Conservation (phyloP, 2,113 vertebrate species). For the Rhea americana region DNA sequence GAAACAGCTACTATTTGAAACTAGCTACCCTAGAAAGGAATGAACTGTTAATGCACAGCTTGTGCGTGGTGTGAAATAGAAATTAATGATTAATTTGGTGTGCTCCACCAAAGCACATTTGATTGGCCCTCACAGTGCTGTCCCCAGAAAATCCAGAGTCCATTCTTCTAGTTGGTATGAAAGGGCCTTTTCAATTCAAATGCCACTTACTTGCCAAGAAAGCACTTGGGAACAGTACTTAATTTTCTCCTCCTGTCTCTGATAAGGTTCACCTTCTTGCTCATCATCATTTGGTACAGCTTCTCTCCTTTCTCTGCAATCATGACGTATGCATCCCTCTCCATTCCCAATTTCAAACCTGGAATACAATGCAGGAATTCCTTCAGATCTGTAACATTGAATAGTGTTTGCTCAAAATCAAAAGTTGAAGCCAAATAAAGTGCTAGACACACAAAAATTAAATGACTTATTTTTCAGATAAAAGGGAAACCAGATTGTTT, state of each 20-base stretch:
- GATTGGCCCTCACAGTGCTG: slow-evolving; percentile 15
- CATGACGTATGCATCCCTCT: slow-evolving; percentile 96
- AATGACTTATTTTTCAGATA: not conserved
- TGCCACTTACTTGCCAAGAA: slow-evolving; percentile 96
- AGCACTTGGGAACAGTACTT: slow-evolving; percentile 96
- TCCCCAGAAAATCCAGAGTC: not conserved
- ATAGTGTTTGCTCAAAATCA: not conserved
- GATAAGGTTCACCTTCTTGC: slow-evolving; percentile 92
- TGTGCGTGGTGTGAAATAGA: not conserved
- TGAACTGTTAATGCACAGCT: not conserved
- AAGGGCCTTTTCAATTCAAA: slow-evolving; percentile 47
- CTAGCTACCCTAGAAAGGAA: not conserved
- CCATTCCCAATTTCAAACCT: slow-evolving; percentile 98
- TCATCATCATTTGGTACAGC: slow-evolving; percentile 99
- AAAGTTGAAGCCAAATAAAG: not conserved
- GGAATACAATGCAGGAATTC: not conserved
- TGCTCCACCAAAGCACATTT: slow-evolving; percentile 30
- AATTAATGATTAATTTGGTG: slow-evolving; percentile 30
- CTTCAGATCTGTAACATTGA: not conserved
- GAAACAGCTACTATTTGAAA: not conserved
- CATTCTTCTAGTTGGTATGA: not conserved
- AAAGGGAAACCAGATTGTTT: not conserved
- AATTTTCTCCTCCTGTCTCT: slow-evolving; percentile 96
- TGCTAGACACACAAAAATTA: not conserved
- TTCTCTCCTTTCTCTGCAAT: slow-evolving; percentile 98